These are phyloP conservation scores for Protaetia brevitarsis DNA, from an alignment of 1,140 invertebrate genomes.

Conservation along the genomic window DNA sequence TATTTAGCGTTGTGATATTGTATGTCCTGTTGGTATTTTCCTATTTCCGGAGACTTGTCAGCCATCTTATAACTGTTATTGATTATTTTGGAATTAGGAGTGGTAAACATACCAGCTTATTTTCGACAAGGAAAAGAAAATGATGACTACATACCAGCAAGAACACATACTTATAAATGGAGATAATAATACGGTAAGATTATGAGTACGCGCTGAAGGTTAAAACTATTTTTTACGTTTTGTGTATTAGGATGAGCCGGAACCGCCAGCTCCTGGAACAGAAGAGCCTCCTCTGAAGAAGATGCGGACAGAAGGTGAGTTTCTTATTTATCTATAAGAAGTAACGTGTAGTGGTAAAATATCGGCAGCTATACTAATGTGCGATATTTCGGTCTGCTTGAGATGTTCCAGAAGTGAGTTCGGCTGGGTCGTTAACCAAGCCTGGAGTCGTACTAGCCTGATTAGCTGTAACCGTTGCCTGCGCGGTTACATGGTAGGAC, in stretches of 20 bases:
- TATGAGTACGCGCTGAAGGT: constrained; percentile 21
- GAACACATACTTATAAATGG: constrained; percentile 33
- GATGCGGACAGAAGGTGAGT: constrained; percentile 39
- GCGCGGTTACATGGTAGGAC: constrained; percentile 48
- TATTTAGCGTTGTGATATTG: no score
- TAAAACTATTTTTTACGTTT: not conserved
- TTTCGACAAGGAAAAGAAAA: constrained; percentile 23
- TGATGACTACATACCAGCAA: constrained; percentile 44
- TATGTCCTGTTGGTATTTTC: no score
- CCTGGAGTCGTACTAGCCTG: constrained; percentile 39
- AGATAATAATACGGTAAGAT: constrained; percentile 27
- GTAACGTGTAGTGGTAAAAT: constrained; percentile 32
- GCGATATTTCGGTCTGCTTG: constrained; percentile 48
- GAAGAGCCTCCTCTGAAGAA: constrained; percentile 41
- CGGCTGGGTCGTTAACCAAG: constrained; percentile 40
- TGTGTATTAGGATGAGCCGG: constrained; percentile 30
- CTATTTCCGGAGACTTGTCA: no score
- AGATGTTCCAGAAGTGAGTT: constrained; percentile 50
- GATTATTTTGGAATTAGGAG: constrained; percentile 4
- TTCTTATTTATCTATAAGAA: constrained; percentile 27
- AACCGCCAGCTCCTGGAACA: constrained; percentile 44
- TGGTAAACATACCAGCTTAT: constrained; percentile 3
- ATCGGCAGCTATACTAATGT: constrained; percentile 43
- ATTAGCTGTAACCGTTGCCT: constrained; percentile 44
- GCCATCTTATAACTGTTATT: not conserved